Base-by-base conservation (phyloP, 2,113 vertebrate genomes). In the Cygnus atratus region DNA sequence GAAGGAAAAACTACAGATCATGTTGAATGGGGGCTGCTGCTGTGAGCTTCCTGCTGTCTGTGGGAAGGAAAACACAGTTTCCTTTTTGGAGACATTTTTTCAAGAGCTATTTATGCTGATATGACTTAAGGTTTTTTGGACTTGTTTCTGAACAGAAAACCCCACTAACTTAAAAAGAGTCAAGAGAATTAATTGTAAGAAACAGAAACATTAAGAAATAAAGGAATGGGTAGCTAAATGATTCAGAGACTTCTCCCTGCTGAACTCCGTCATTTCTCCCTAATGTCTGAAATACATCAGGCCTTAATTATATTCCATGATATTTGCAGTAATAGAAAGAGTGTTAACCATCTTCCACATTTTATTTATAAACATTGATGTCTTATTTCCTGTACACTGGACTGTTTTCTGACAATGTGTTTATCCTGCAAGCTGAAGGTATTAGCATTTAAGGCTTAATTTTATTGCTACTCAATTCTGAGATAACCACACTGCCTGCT, bases 361-460 rank as follows among this genome's bases (percentile, higher is more conserved):
- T 59, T 41, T 59, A 71, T 84, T 86, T 92, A 67, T 79, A 81
- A 77, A 86, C 52, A 57, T 67, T 86, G 83, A 43, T 1, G 2
- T 43, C 67, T 84, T 43, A 18, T 75, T 94, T 90, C 82, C 79
- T 77, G 24, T 37, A 59, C 55, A 1, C 67, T 7, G 79, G 75
- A 26, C 93, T 90, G 71, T 58, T 59, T 72, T 95, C 90, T 10
- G 22, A 59, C 75, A 52, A n/a, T 3, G 65, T 61, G 48, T 55
- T 95, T 89, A 55, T 86, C 87, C 93, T 88, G 79, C 43, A 28
- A 93, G 44, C 63, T 83, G 87, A 86, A 87, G 67, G 79, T 90
- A 78, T 88, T 93, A 88, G 72, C 85, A 84, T 92, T 86, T 92
- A 92, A 72, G 72, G 76, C 75, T 92, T 88, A 67, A 77, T 94